These are phyloP conservation scores for Semaprochilodus insignis DNA, from an alignment of 2,797 vertebrate species.

Conservation along the genomic window DNA sequence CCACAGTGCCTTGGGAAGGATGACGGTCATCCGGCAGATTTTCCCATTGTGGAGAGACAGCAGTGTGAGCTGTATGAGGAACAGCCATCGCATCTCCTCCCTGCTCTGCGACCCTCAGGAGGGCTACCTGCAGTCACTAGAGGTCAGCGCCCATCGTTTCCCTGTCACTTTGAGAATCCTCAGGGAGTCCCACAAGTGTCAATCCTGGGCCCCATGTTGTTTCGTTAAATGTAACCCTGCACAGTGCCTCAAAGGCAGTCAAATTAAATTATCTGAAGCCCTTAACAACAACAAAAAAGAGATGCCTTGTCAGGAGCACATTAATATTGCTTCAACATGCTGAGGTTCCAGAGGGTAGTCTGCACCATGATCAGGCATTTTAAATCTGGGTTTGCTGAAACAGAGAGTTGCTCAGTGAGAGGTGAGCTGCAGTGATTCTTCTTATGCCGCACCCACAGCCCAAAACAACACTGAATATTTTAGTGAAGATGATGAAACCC, in stretches of 20 bases:
- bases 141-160: slow-evolving; percentile 76
- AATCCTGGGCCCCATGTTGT: slow-evolving; percentile 2
- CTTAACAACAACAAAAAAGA: not conserved
- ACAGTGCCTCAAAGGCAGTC: not conserved
- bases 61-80: slow-evolving; percentile 88
- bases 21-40: slow-evolving; percentile 96
- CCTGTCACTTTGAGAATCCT: not conserved
- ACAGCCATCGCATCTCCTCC: slow-evolving; percentile 94
- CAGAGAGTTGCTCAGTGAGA: not conserved
- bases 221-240: not conserved
- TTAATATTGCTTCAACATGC: not conserved
- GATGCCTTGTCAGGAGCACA: not conserved
- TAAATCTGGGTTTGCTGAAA: not conserved
- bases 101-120: slow-evolving; percentile 95
- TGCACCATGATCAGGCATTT: not conserved
- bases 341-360: not conserved
- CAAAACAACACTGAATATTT: slow-evolving; percentile 19
- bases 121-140: slow-evolving; percentile 94
- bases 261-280: not conserved
- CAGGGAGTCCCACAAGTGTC: not conserved
- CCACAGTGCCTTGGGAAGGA: slow-evolving; percentile 91
- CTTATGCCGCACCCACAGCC: not conserved
- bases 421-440: not conserved
- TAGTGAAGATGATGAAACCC: not conserved
- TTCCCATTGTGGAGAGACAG: slow-evolving; percentile 90